phyloP scores from a whole-genome alignment of 2,113 vertebrate genomes.

The Donacobius atricapilla region DNA sequence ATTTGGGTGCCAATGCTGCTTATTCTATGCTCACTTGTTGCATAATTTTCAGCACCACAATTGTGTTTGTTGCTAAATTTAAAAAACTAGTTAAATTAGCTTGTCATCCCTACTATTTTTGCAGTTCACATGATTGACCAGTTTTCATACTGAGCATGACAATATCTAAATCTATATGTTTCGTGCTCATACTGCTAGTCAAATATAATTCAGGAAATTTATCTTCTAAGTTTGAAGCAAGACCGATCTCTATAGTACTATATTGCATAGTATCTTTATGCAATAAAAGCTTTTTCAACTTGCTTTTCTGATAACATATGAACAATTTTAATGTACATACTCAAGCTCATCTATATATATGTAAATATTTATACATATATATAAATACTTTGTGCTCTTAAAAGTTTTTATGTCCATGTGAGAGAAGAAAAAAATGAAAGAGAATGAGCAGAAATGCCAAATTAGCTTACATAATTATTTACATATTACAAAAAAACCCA shows the following conservation, averaged over 20 bases:
- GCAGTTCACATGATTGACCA: background rate
- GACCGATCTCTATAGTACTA: background rate
- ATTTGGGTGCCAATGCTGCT: background rate
- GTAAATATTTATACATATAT: background rate
- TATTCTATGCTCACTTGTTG: background rate
- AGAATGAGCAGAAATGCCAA: background rate
- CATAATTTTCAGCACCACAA: background rate
- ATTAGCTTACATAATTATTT: background rate
- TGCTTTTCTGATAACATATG: background rate
- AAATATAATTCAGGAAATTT: background rate
- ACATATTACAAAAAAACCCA: background rate
- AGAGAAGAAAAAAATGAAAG: background rate
- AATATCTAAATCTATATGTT: background rate
- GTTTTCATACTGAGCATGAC: background rate
- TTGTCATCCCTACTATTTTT: background rate
- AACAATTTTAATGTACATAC: background rate
- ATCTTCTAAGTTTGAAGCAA: background rate
- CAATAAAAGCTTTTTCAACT: background rate
- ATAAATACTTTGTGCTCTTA: background rate
- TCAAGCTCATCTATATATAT: background rate
- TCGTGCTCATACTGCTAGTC: background rate
- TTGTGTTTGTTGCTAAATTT: background rate
- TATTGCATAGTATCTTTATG: too few relatives aligned
- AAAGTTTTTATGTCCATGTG: background rate
- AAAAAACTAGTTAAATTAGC: background rate